Evolutionary conservation across 2,113 vertebrate species (phyloP), one percentile per base, ranked within the genome.

Genomic region (Phrynocephalus versicolor): DNA sequence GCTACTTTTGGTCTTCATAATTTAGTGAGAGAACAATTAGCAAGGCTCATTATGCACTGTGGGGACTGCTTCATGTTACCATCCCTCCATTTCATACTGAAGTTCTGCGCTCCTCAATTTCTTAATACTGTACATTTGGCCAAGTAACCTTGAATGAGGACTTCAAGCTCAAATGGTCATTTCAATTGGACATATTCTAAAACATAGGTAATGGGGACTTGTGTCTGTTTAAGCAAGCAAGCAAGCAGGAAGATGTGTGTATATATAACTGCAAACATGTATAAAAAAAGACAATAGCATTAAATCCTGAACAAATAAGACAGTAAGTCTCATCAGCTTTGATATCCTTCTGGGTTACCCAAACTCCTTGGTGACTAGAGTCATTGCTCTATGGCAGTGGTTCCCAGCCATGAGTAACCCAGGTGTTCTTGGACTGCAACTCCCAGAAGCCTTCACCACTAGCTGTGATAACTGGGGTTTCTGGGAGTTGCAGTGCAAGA

Each of bases 1-100:
- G 85, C 89, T 90, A 4, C 27, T 91, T 93, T 90, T 89, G 84
- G 86, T 86, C 84, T 92, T 91, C 88, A 89, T 90, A 88, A 82
- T 58, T 84, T 64, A 88, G 33, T n/a, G n/a, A 83, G 81, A 82
- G 27, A 65, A 73, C 90, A 81, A 77, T 92, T 78, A 73, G 37
- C 90, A 88, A 64, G 41, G 80, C 30, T 88, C 62, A 84, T 90
- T 88, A 85, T 77, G 74, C 23, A 41, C 13, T n/a, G 1, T 83
- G 75, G 30, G 79, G 35, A n/a, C 62, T 91, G 69, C 73, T 91
- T 90, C 88, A 79, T 45, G 25, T 90, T 92, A 84, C 81, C 55
- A 85, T 91, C 74, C 30, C 69, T 90, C 35, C 90, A 85, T 93
- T 95, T 35, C 65, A 18, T 89, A 89, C 85, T 80, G 91, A 90